Conservation (phyloP, 1,140 invertebrate species). For the Proctacanthus coquilletti region DNA sequence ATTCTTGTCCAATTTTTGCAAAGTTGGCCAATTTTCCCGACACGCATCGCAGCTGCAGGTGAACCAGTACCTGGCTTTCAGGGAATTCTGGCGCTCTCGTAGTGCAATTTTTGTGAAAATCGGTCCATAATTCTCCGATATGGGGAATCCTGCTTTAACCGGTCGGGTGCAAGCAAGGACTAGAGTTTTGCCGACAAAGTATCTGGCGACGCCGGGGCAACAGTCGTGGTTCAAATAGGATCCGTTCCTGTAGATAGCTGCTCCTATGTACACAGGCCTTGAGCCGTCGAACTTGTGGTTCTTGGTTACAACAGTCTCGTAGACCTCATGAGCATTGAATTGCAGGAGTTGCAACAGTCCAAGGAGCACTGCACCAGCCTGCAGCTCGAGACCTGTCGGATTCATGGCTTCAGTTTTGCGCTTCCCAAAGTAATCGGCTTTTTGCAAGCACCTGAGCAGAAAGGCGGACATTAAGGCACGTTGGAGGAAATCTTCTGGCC, state of each 20-base stretch:
- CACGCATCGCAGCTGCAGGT: conserved; percentile 60
- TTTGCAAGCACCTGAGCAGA: conserved; percentile 52
- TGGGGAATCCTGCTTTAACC: conserved; percentile 42
- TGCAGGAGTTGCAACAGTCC: conserved; percentile 65
- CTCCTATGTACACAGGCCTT: conserved; percentile 48
- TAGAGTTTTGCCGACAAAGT: conserved; percentile 58
- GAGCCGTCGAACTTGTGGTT: conserved; percentile 37
- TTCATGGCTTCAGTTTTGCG: conserved; percentile 25
- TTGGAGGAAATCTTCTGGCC: conserved; percentile 55
- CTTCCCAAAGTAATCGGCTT: conserved; percentile 40
- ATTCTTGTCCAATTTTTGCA: conserved; percentile 41
- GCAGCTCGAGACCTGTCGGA: conserved; percentile 36
- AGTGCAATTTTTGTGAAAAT: conserved; percentile 50
- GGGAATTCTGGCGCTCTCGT: conserved; percentile 43
- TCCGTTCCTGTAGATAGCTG: conserved; percentile 63
- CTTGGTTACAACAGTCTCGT: conserved; percentile 42
- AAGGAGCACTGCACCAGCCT: conserved; percentile 46
- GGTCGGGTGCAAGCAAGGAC: conserved; percentile 50
- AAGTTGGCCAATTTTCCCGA: conserved; percentile 55
- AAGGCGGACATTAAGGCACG: conserved; percentile 64
- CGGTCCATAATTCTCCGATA: conserved; percentile 77
- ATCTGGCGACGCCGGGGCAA: conserved; percentile 62
- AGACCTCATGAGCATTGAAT: conserved; percentile 84
- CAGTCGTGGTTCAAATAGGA: conserved; percentile 82
- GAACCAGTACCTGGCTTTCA: conserved; percentile 67